Evolutionary conservation across 2,888 invertebrate genomes (phyloP), one percentile per base, ranked within the genome.

Genomic region (Epinotia nisella): DNA sequence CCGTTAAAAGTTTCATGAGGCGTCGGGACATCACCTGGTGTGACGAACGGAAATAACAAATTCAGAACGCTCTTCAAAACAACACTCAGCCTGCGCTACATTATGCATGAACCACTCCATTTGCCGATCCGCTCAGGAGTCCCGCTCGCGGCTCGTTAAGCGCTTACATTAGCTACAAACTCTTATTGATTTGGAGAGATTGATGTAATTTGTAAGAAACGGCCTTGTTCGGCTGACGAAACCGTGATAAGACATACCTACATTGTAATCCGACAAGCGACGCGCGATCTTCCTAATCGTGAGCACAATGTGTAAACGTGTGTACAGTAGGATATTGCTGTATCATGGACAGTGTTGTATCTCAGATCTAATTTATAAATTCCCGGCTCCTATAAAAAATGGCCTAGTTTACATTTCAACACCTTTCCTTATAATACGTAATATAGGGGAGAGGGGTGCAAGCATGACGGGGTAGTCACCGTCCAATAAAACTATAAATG

Each of bases 61-160:
- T 92, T 93, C 90, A 90, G 91, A 91, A 92, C 88, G 92, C 91
- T 92, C 91, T 92, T 92, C 90, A 92, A 92, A 93, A 93, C 93
- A 93, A 92, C 93, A 91, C 91, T 92, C 92, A 90, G 91, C 83
- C 87, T 83, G 85, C 82, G 87, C 89, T 93, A 91, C 93, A 93
- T 93, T 92, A 93, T 93, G 93, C 91, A 93, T 93, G 93, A 93
- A 90, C 90, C 93, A 92, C 93, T 93, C 93, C 93, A 93, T 93
- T 92, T 93, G 92, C 88, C 91, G 91, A 93, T 93, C 93, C 91
- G 92, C 92, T 93, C 92, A 91, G 86, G 87, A 90, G 90, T 88
- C 90, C 90, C 89, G 88, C 89, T 90, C 92, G 90, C 89, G 93
- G 89, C 92, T 93, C 92, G 92, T 93, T 93, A 93, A 91, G 90